Conservation (phyloP, 2,888 invertebrate genomes). For the Xestia c-nigrum region DNA sequence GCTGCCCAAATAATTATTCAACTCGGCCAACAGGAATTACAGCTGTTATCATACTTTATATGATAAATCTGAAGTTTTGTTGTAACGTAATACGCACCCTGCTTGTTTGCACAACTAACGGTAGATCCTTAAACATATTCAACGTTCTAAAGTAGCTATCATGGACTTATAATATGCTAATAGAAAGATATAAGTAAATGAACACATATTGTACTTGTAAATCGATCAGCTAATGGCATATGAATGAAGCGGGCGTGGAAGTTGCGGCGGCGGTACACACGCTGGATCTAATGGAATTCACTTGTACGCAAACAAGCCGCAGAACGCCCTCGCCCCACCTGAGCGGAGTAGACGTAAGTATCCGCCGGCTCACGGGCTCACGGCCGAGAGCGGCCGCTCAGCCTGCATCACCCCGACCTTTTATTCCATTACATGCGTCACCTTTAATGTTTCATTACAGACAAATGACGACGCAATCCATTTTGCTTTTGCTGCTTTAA, state of each 20-base stretch:
- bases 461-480: constrained; percentile 12
- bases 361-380: constrained; percentile 60
- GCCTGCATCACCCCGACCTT: constrained; percentile 66
- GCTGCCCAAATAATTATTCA: constrained; percentile 35
- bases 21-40: constrained; percentile 7
- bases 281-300: constrained; percentile 90
- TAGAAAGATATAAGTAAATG: constrained; percentile 74
- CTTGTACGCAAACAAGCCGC: constrained; percentile 90
- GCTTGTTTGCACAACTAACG: constrained; percentile 7
- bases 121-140: neutral
- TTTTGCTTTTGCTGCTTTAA: neutral
- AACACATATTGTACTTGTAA: constrained; percentile 83
- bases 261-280: constrained; percentile 85
- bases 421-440: constrained; percentile 66
- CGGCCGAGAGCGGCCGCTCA: constrained; percentile 19
- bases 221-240: constrained; percentile 90
- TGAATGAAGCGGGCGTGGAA: constrained; percentile 87
- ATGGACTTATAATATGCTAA: constrained; percentile 46
- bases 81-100: neutral
- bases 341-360: constrained; percentile 74
- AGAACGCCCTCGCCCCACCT: constrained; percentile 80
- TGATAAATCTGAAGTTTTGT: neutral
- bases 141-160: constrained; percentile 34
- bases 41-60: neutral
- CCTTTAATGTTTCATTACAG: constrained; percentile 49